Evolutionary conservation across 2,113 vertebrate species (phyloP), one percentile per base, ranked within the genome.

Genomic region (Poecilia latipinna): DNA sequence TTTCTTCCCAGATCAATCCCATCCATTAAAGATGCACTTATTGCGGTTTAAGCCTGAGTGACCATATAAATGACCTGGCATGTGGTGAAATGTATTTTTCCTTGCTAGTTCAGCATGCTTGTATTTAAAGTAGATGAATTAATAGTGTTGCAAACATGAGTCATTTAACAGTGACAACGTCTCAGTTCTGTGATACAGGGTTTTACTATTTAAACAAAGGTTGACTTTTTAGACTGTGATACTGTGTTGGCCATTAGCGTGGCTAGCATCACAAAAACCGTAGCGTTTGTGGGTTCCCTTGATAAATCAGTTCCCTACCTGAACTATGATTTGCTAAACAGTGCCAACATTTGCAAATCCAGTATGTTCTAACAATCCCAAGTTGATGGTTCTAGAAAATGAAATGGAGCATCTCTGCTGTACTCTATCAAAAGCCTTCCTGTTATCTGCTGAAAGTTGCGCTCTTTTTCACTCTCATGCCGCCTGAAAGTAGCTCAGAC

Each of bases 1-100:
- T 67, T 76, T 33, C 28, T 60, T 86, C 70, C 29, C 67, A 93
- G 92, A 78, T 91, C 48, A 19, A 39, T 33, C 29, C 28, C 37
- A 12, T 4, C 22, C 8, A 7, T n/a, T 28, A 31, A 48, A 65
- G 44, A 61, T 78, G 74, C 37, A 32, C 26, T 32, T 17, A 42
- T 4, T 24, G 26, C 13, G 29, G 15, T 57, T 65, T 11, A 62
- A 68, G 22, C 10, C 31, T 63, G 24, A 70, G 10, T 19, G 75
- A 66, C 75, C 74, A 76, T 70, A 33, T 72, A 61, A 77, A 31
- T 7, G 74, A 70, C 68, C 84, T 32, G n/a, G 68, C 70, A 48
- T 81, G 78, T 42, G 68, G 65, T 42, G 24, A 26, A 65, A 33
- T 71, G 2, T 57, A 8, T 54, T 54, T 54, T 24, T 54, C 19